Base-by-base conservation (phyloP, 37 sponge, comb jelly and placozoan genomes). In the Spongilla lacustris region DNA sequence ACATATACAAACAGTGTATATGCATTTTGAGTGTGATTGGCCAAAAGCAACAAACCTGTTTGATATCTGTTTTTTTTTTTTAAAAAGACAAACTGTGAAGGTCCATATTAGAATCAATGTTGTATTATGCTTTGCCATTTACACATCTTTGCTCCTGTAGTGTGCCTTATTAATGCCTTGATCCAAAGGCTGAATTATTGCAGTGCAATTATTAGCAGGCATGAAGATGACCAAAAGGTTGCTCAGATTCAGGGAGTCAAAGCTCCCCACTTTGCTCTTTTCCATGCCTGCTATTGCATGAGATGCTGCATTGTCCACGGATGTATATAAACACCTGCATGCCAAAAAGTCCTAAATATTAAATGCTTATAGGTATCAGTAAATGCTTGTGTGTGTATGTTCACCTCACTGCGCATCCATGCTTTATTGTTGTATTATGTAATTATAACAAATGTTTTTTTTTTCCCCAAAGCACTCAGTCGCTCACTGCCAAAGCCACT, bases 391-490 rank as follows among this genome's bases (percentile, higher is more conserved):
- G 46, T 8, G 8, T 8, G 46, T 8, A 46, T 46, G 4, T 10
- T 46, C 46, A 46, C 58, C 58, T 58, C 58, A 58, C 19, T 58
- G 58, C 58, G 58, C 84, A 84, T 84, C 84, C 84, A 84, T 37
- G 84, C 84, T 38, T 73, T 84, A 34, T n/a, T n/a, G n/a, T n/a
- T n/a, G n/a, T n/a, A n/a, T n/a, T n/a, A n/a, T n/a, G 3, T 84
- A 68, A 74, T 84, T 14, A 2, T 74, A 4, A 74, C 84, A 50
- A 84, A 84, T 23, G 22, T 22, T 0, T 30, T 74, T n/a, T n/a
- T n/a, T n/a, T n/a, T n/a, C n/a, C 2, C 74, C 74, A 32, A 83
- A 83, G 48, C 74, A 72, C 67, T 72, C 27, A 32, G 37, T 58
- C 74, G 77, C 24, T 84, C 37, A 75, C 50, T 37, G 1, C 72